Evolutionary conservation across 2,888 invertebrate species (phyloP).

Genomic region (Eupeodes luniger): DNA sequence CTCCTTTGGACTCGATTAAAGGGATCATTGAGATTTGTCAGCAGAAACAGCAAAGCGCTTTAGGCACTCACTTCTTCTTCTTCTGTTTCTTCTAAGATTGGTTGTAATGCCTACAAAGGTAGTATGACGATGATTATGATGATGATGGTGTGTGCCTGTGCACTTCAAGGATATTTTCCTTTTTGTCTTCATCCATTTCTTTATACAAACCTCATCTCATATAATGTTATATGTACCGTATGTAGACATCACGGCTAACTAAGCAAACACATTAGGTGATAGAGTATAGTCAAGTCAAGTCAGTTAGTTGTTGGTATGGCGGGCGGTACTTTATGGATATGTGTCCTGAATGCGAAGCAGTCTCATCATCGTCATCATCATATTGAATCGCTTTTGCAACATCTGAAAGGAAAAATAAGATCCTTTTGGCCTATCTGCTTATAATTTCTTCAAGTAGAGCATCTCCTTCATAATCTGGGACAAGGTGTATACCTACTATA

Average conservation of each 20-base stretch:
- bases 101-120: slow-evolving; percentile 72
- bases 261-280: slow-evolving; percentile 73
- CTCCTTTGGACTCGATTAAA: slow-evolving; percentile 69
- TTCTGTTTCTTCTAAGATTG: slow-evolving; percentile 21
- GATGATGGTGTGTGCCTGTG: slow-evolving; percentile 56
- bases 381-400: slow-evolving; percentile 66
- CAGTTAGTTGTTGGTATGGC: background rate
- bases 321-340: slow-evolving; percentile 32
- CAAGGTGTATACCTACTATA: slow-evolving; percentile 65
- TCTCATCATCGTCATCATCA: slow-evolving; percentile 52
- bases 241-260: slow-evolving; percentile 67
- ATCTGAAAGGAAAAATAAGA: slow-evolving; percentile 55
- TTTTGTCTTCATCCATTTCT: slow-evolving; percentile 47
- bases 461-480: slow-evolving; percentile 73
- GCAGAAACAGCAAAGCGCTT: slow-evolving; percentile 68
- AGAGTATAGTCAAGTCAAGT: background rate
- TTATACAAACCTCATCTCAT: slow-evolving; percentile 34
- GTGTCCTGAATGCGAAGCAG: slow-evolving; percentile 72
- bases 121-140: slow-evolving; percentile 8
- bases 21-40: slow-evolving; percentile 74
- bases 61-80: slow-evolving; percentile 52
- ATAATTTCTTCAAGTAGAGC: slow-evolving; percentile 68
- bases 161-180: slow-evolving; percentile 56
- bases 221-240: background rate
- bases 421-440: slow-evolving; percentile 75